Evolutionary conservation across 2,888 invertebrate species (phyloP).

Genomic region (Mantis religiosa): DNA sequence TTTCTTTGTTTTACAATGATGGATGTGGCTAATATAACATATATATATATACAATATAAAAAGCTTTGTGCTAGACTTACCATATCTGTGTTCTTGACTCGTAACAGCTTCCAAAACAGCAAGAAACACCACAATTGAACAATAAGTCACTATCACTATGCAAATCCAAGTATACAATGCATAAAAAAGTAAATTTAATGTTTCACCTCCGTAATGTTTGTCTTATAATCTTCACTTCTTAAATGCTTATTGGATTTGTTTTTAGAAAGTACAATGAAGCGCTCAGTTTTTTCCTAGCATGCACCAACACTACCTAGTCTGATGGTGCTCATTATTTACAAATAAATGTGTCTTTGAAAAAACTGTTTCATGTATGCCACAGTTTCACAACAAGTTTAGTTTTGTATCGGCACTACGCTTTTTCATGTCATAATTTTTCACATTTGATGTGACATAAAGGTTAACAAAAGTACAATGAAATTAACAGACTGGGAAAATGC

Average conservation of each 20-base stretch:
- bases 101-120: not conserved
- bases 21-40: constrained; percentile 41
- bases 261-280: not conserved
- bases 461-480: not conserved
- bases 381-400: not conserved
- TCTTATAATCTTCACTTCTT: not conserved
- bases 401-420: not conserved
- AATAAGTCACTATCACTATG: not conserved
- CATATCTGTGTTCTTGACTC: not conserved
- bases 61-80: not conserved
- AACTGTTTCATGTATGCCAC: not conserved
- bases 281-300: not conserved
- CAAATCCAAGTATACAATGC: not conserved
- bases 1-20: constrained; percentile 36
- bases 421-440: not conserved
- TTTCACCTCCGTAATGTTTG: not conserved
- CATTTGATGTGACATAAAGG: not conserved
- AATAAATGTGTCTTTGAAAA: not conserved
- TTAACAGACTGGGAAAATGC: not conserved
- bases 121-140: not conserved
- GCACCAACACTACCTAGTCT: not conserved
- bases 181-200: not conserved
- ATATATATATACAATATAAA: not conserved
- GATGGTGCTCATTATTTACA: not conserved
- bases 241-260: not conserved